phyloP scores from a whole-genome alignment of 2,113 vertebrate species.

The Riparia riparia region DNA sequence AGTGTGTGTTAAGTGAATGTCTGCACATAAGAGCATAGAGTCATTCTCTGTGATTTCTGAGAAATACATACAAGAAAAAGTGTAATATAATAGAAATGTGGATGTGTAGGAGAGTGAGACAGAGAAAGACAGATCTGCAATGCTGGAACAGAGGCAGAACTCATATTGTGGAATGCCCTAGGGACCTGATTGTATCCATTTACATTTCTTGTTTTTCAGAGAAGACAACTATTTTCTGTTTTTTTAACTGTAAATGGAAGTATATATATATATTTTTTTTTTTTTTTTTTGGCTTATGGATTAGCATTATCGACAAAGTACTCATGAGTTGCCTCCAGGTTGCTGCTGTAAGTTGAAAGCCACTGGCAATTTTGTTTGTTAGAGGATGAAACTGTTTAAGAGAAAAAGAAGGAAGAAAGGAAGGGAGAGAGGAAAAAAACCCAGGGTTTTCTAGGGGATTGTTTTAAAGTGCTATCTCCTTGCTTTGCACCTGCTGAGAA shows the following conservation, averaged over 20 bases:
- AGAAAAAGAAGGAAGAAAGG: not conserved
- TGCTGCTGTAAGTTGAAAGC: conserved; percentile 45
- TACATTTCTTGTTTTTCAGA: not conserved
- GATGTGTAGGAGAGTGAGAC: not conserved
- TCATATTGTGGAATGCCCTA: not conserved
- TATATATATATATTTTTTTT: too few species aligned
- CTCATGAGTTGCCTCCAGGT: not conserved
- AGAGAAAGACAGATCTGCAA: not conserved
- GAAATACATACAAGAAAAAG: not conserved
- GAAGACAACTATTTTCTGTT: not conserved
- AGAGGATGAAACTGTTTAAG: conserved; percentile 5
- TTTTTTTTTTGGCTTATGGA: not conserved
- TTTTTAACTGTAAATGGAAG: not conserved
- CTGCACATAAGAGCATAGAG: not conserved
- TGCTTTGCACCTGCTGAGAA: conserved; percentile 21
- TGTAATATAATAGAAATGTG: not conserved
- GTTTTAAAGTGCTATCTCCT: conserved; percentile 3
- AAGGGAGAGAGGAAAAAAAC: not conserved
- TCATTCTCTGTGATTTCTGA: not conserved
- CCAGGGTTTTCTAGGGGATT: not conserved
- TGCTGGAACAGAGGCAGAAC: not conserved
- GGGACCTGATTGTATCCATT: not conserved
- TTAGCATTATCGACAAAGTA: not conserved
- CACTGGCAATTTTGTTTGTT: conserved; percentile 31
- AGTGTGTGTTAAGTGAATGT: not conserved